phyloP scores from a whole-genome alignment of 2,113 vertebrate genomes.

The Forbesichthys papilliferus region DNA sequence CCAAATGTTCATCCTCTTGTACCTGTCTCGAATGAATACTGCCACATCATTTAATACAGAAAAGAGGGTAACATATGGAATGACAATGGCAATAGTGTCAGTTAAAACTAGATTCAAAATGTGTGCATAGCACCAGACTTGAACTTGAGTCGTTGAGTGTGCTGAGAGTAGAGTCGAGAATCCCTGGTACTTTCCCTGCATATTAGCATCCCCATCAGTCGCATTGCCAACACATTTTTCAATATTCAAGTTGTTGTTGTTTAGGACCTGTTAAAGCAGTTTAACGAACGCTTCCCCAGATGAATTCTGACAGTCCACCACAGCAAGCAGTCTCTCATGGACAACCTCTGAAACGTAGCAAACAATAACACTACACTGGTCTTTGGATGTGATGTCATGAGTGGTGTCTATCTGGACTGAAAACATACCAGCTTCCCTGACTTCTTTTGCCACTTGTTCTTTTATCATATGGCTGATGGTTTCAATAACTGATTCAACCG shows the following conservation, averaged over 20 bases:
- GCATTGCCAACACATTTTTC: background rate
- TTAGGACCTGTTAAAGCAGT: background rate
- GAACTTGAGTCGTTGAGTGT: conserved; percentile 7
- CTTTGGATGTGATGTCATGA: background rate
- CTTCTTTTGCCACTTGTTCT: background rate
- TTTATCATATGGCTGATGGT: too few relatives aligned
- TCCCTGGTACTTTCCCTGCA: conserved; percentile 24
- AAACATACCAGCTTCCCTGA: background rate
- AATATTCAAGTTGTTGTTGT: background rate
- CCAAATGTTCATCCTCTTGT: too few relatives aligned
- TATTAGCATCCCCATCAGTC: conserved; percentile 26
- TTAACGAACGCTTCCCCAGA: background rate
- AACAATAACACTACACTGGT: background rate
- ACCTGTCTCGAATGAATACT: background rate
- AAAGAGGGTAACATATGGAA: conserved; percentile 27
- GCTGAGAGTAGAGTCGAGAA: conserved; percentile 10
- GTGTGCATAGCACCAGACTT: conserved; percentile 27
- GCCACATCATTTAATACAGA: background rate
- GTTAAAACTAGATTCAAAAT: conserved; percentile 9
- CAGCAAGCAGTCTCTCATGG: background rate
- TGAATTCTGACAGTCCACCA: background rate
- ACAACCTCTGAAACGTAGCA: background rate
- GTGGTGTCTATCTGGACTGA: background rate
- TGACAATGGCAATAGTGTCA: conserved; percentile 19
- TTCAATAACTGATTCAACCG: too few relatives aligned